Base-by-base conservation (phyloP, 2,888 invertebrate species). In the Allacma fusca region DNA sequence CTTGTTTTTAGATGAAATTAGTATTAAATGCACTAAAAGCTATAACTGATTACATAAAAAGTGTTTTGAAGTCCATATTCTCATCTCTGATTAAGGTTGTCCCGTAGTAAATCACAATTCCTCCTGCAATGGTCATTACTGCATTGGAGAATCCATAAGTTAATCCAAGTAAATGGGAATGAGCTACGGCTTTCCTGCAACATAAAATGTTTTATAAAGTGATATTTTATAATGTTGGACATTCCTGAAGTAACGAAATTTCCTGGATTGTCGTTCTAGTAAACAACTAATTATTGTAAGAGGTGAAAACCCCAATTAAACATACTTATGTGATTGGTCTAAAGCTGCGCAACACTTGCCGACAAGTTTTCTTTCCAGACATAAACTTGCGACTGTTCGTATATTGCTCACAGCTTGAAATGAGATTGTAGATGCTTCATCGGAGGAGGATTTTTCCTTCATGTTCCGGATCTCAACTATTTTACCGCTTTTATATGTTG, bases 381-480 rank as follows among this genome's bases (percentile, higher is more conserved):
- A 91, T 78, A 92, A 88, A 76, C 92, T 91, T 1, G 90, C 90
- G 4, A 92, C 91, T 0, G 93, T 93, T 59, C 92, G 88, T 34
- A 93, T 92, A 83, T 93, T 92, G 7, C 90, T 88, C 67, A 93
- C 92, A 0, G 92, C 92, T 74, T 93, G 93, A 0, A 92, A 90
- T 0, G 93, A 93, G 26, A 86, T 84, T 80, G 91, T 91, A 0
- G 91, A 91, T 0, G 92, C 91, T 44, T 87, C 87, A 84, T 93
- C 91, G 24, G 91, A 89, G 0, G 92, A 91, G 71, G 87, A 86
- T 78, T 91, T 89, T 80, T 92, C 91, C 0, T 88, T 87, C 1
- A 89, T 85, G 0, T 90, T 88, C 50, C 91, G 91, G 0, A 89
- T 89, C 16, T 90, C 88, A 85, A 92, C 80, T 12, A 86, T 82